phyloP scores from a whole-genome alignment of 1,140 invertebrate genomes.

The Heliconius nattereri region DNA sequence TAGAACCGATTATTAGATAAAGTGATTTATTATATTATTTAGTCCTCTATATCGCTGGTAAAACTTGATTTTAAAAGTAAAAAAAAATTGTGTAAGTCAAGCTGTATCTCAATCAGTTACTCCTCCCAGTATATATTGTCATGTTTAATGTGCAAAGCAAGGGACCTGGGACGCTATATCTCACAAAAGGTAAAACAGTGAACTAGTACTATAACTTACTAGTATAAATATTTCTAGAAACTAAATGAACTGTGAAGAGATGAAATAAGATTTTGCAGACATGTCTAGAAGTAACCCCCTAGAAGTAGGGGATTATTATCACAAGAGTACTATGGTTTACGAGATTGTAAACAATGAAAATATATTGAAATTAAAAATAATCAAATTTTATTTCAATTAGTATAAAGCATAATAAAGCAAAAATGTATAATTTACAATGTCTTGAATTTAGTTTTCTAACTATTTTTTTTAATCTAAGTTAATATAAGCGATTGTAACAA shows the following conservation, averaged over 20 bases:
- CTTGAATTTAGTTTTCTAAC: constrained; percentile 5
- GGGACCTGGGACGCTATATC: constrained; percentile 34
- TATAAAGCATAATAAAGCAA: constrained; percentile 4
- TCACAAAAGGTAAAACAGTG: constrained; percentile 25
- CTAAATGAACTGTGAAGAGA: constrained; percentile 30
- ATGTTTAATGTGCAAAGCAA: constrained; percentile 35
- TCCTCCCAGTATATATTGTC: constrained; percentile 38
- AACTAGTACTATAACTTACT: constrained; percentile 31
- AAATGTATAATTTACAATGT: not conserved
- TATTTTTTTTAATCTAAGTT: constrained; percentile 4
- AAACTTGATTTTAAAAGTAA: not conserved
- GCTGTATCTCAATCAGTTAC: not conserved
- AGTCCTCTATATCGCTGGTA: not conserved
- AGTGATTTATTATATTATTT: not conserved
- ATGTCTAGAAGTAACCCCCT: constrained; percentile 1
- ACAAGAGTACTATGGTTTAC: constrained; percentile 21
- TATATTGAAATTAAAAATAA: constrained; percentile 1
- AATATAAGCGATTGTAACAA: constrained; percentile 17
- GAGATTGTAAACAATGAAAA: not conserved
- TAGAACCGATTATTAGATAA: not conserved
- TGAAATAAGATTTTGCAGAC: constrained; percentile 25
- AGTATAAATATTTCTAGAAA: constrained; percentile 36
- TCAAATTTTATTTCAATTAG: not conserved
- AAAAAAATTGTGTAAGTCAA: not conserved
- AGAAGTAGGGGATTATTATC: constrained; percentile 20